Percentiles rank a stretch among this genome's conserved stretches.
Evolutionary conservation across 1,140 invertebrate species (phyloP).

Genomic region (Drosophila jambulina): DNA sequence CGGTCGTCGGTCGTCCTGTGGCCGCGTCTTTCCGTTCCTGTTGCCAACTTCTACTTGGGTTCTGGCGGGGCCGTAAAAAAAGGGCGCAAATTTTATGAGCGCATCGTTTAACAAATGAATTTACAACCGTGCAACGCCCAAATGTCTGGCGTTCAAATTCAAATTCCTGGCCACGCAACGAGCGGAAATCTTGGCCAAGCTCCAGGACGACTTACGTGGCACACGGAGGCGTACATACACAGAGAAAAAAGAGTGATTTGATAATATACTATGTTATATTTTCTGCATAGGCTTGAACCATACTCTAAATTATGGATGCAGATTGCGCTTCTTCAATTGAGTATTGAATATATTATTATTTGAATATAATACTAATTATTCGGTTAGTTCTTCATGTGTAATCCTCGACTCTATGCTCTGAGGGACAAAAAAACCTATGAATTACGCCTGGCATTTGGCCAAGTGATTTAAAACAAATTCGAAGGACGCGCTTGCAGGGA

Average conservation of each 20-base stretch:
- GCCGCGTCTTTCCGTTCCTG: constrained; percentile 42
- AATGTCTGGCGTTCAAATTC: constrained; percentile 85
- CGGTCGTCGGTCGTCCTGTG: constrained; percentile 48
- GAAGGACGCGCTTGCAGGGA: constrained; percentile 16
- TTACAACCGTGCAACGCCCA: constrained; percentile 85
- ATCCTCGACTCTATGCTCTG: not conserved
- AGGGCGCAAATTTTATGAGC: constrained; percentile 85
- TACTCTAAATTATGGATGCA: no score
- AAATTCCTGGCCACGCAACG: constrained; percentile 65
- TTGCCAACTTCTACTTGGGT: constrained; percentile 59
- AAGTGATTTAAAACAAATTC: constrained; percentile 74
- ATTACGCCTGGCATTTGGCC: constrained; percentile 72
- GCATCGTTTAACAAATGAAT: constrained; percentile 85
- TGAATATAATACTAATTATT: no score
- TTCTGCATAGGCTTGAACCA: no score
- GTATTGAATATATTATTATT: not conserved
- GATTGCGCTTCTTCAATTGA: no score
- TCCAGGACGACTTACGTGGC: constrained; percentile 66
- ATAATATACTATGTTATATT: not conserved
- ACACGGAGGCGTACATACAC: constrained; percentile 70
- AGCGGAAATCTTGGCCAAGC: constrained; percentile 56
- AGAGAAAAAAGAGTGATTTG: not conserved
- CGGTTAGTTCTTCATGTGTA: not conserved
- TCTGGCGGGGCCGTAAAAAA: constrained; percentile 66
- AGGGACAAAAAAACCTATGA: constrained; percentile 46